Percentiles rank a stretch among this genome's conserved stretches.
phyloP scores from a whole-genome alignment of 1,140 invertebrate genomes.

The Lethrus apterus region DNA sequence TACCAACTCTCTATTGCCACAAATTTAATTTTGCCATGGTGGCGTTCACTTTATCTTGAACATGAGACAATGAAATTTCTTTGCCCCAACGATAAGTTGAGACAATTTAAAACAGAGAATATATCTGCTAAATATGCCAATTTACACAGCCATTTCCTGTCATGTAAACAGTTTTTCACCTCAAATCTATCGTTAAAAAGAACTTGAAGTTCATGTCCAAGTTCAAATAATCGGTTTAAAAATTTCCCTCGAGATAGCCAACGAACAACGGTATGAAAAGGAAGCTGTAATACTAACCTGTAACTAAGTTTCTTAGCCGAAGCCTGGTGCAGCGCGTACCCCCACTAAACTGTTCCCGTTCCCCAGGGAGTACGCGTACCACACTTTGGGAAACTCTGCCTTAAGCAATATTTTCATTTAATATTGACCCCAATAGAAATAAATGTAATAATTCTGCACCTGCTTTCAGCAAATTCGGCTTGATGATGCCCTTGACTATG shows the following conservation, averaged over 20 bases:
- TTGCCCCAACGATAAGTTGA: slow-evolving; percentile 8
- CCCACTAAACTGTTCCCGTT: neutral
- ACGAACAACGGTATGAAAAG: neutral
- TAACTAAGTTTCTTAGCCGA: neutral
- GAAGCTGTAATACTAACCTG: neutral
- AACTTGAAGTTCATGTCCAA: slow-evolving; percentile 2
- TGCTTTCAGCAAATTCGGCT: too few species aligned
- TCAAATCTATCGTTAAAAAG: slow-evolving; percentile 1
- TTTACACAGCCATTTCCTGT: neutral
- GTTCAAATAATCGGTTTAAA: slow-evolving; percentile 2
- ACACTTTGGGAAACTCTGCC: neutral
- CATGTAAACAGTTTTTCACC: neutral
- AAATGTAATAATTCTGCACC: too few species aligned
- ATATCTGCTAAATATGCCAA: neutral
- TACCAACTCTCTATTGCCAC: slow-evolving; percentile 2
- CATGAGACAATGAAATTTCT: slow-evolving; percentile 3
- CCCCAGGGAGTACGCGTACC: neutral
- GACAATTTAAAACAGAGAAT: too few species aligned
- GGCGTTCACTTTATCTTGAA: slow-evolving; percentile 9
- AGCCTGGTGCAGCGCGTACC: neutral
- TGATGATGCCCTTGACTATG: too few species aligned
- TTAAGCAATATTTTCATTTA: too few species aligned
- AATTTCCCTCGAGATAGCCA: neutral
- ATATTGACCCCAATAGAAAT: too few species aligned
- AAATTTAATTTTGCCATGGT: slow-evolving; percentile 2